Conservation (phyloP, 92 coral and sea anemone genomes). For the Porites lobata region DNA sequence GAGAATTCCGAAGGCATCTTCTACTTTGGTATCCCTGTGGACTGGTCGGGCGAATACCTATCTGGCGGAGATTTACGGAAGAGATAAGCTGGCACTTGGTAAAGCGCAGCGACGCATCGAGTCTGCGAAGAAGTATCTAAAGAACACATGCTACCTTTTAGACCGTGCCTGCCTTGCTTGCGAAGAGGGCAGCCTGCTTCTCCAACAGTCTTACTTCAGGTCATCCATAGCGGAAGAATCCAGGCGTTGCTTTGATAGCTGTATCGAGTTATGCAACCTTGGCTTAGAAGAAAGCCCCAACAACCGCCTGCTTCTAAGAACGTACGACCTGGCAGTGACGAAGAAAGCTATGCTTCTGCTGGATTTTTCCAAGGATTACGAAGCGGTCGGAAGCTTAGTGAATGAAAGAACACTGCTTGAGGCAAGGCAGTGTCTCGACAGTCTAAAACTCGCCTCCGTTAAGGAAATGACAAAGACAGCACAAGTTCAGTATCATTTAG, state of each 20-base stretch:
- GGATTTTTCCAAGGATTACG: conserved; percentile 33
- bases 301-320: conserved; percentile 20
- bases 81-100: conserved; percentile 51
- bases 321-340: conserved; percentile 55
- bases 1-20: conserved; percentile 14
- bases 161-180: conserved; percentile 60
- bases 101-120: conserved; percentile 50
- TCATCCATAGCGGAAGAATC: conserved; percentile 13
- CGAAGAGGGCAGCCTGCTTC: conserved; percentile 65
- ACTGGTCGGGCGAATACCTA: conserved; percentile 66
- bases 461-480: conserved; percentile 44
- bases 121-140: conserved; percentile 44
- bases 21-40: conserved; percentile 10
- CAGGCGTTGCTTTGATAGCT: conserved; percentile 52
- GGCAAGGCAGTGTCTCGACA: conserved; percentile 61
- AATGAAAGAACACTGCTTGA: conserved; percentile 54
- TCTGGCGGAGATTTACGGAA: conserved; percentile 62
- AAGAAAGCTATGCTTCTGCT: conserved; percentile 66
- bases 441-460: conserved; percentile 3
- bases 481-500: conserved; percentile 45
- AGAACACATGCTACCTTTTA: conserved; percentile 2
- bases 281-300: conserved; percentile 20
- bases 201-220: conserved; percentile 24
- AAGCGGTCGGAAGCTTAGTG: not conserved
- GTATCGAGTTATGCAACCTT: conserved; percentile 47